Base-by-base conservation (phyloP, 2,888 invertebrate genomes). In the Oxycera nigricornis region DNA sequence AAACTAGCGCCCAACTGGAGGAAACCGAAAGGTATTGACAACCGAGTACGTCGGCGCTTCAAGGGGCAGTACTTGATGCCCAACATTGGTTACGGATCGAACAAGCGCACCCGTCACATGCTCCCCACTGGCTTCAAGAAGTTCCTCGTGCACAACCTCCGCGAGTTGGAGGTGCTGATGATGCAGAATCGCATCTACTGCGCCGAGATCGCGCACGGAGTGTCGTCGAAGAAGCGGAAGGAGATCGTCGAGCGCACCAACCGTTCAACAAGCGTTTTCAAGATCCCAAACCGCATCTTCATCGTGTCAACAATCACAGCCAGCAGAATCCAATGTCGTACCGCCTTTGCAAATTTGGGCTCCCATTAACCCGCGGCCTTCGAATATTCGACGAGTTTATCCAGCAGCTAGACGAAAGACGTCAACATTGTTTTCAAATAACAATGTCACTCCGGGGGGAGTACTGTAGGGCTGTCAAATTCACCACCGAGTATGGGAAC, bases 1-100 rank as follows among this genome's bases (percentile, higher is more conserved):
- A 97, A 97, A 88, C 89, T 98, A 79, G 96, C 94, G 91, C 90
- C 94, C 80, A 97, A 95, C 91, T 99, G 99, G 99, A 93, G 99
- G 85, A 99, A 98, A 88, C 99, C 99, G 22, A 98, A 98, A 89
- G 99, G 99, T 96, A 99, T 99, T 87, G 99, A 99, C 88, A 99
- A 99, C 92, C 92, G 98, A 87, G 98, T 99, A 65, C 92, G 99
- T 80, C 93, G 99, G 85, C 92, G 98, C 81, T 99, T 99, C 90
- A 99, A 99, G 93, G 99, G 99, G 31, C 98, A 98, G 85, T 96
- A 93, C 84, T 88, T 95, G 88, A 99, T 99, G 99, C 99, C 99
- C 79, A 97, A 93, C 85, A 97, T 99, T 86, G 99, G 99, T 91
- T 99, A 98, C 85, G 98, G 99, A 79, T 96, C 96, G 81, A 94